A percentile compares a stretch with the other conserved stretches of the same genome.
phyloP scores from a whole-genome alignment of 2,888 invertebrate genomes.

The Lepidocyrtoides sp. region DNA sequence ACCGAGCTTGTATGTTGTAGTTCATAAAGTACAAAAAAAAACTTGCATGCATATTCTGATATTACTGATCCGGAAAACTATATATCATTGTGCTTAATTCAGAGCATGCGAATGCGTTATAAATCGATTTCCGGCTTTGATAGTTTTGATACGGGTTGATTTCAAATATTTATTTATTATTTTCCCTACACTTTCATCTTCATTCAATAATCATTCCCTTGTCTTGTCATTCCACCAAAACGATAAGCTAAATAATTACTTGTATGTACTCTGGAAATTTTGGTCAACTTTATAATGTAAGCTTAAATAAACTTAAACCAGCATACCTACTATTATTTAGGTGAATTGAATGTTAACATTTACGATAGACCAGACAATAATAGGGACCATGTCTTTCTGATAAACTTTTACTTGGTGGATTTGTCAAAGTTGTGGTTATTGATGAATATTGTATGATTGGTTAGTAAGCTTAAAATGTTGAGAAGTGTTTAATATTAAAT shows the following conservation, averaged over 20 bases:
- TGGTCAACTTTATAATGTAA: background rate
- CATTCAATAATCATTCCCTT: slow-evolving; percentile 38
- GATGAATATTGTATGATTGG: no score
- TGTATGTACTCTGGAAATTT: background rate
- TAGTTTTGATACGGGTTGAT: no score
- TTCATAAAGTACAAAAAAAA: no score
- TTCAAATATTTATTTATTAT: no score
- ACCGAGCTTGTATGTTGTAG: no score
- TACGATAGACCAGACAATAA: background rate
- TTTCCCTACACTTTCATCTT: no score
- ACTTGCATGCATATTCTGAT: no score
- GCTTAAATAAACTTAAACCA: background rate
- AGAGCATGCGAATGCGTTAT: background rate
- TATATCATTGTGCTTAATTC: background rate
- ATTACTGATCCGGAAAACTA: no score
- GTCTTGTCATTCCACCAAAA: slow-evolving; percentile 45
- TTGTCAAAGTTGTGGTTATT: no score
- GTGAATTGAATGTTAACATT: background rate
- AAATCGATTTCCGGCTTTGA: slow-evolving; percentile 42
- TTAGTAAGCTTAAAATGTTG: background rate
- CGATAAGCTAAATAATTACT: slow-evolving; percentile 16
- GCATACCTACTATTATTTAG: background rate
- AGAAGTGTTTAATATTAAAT: slow-evolving; percentile 17
- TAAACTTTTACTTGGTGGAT: no score
- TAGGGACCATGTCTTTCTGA: no score